phyloP scores from a whole-genome alignment of 37 sponge, comb jelly and placozoan species.

The Diacarnus erythraeanus region DNA sequence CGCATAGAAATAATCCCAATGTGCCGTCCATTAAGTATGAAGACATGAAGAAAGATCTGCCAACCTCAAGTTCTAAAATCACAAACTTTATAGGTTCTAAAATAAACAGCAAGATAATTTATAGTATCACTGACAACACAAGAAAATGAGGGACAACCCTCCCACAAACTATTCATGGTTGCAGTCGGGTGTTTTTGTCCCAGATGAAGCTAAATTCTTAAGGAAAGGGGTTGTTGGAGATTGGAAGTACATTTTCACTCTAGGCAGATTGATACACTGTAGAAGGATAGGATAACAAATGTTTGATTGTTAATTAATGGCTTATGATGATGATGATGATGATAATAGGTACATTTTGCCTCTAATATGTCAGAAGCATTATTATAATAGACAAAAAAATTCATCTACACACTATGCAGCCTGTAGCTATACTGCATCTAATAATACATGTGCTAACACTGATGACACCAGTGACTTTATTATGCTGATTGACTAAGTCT shows the following conservation, averaged over 20 bases:
- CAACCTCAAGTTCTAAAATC: not conserved
- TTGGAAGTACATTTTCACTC: constrained; percentile 53
- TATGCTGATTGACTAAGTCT: no score
- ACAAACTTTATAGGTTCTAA: constrained; percentile 31
- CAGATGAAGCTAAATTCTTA: constrained; percentile 8
- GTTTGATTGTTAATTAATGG: no score
- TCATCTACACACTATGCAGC: no score
- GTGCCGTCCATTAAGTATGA: constrained; percentile 59
- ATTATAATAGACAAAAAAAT: no score
- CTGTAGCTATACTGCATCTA: no score
- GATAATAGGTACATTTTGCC: no score
- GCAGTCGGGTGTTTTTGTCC: not conserved
- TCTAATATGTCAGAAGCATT: no score
- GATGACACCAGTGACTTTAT: no score
- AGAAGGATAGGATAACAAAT: no score
- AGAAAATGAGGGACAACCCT: constrained; percentile 39
- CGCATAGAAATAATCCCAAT: constrained; percentile 31
- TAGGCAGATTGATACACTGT: constrained; percentile 30
- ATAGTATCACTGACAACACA: constrained; percentile 9
- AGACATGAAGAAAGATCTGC: constrained; percentile 60
- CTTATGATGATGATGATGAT: no score
- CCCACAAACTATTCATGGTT: not conserved
- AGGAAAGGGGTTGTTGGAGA: constrained; percentile 62
- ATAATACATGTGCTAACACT: no score
- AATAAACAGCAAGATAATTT: constrained; percentile 18